Evolutionary conservation across 2,113 vertebrate species (phyloP).

Genomic region (Hippocampus zosterae): DNA sequence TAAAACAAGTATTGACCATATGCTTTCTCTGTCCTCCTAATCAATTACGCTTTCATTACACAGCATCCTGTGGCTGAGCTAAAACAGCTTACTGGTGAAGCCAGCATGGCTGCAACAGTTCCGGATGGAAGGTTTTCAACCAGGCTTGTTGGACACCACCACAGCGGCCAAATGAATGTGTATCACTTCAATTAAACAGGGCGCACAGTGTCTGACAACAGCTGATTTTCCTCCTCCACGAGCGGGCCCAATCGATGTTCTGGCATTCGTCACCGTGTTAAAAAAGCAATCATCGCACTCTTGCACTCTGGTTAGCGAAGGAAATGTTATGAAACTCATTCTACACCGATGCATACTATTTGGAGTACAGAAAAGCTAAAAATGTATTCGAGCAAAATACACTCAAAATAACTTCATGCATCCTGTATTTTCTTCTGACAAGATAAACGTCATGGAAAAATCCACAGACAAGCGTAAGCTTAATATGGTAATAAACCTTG

Average conservation of each 20-base stretch:
- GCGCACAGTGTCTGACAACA: slow-evolving; percentile 75
- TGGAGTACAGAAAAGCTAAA: slow-evolving; percentile 21
- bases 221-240: slow-evolving; percentile 74
- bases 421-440: neutral
- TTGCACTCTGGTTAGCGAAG: slow-evolving; percentile 50
- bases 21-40: slow-evolving; percentile 51
- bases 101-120: slow-evolving; percentile 60
- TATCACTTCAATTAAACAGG: slow-evolving; percentile 76
- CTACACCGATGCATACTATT: slow-evolving; percentile 32
- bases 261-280: slow-evolving; percentile 65
- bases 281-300: slow-evolving; percentile 74
- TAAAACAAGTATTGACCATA: slow-evolving; percentile 37
- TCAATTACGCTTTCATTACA: slow-evolving; percentile 64
- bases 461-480: neutral
- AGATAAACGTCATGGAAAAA: neutral
- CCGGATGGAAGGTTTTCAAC: slow-evolving; percentile 72
- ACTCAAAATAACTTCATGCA: neutral
- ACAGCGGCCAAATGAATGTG: slow-evolving; percentile 62
- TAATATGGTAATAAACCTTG: neutral
- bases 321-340: slow-evolving; percentile 42
- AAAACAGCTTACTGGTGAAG: slow-evolving; percentile 49
- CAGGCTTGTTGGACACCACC: slow-evolving; percentile 69
- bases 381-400: neutral
- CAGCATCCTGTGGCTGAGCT: slow-evolving; percentile 37
- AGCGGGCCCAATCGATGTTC: slow-evolving; percentile 72